Percentiles rank a stretch among this genome's conserved stretches.
Conservation (phyloP, 2,797 vertebrate genomes). For the Tangara arthus region DNA sequence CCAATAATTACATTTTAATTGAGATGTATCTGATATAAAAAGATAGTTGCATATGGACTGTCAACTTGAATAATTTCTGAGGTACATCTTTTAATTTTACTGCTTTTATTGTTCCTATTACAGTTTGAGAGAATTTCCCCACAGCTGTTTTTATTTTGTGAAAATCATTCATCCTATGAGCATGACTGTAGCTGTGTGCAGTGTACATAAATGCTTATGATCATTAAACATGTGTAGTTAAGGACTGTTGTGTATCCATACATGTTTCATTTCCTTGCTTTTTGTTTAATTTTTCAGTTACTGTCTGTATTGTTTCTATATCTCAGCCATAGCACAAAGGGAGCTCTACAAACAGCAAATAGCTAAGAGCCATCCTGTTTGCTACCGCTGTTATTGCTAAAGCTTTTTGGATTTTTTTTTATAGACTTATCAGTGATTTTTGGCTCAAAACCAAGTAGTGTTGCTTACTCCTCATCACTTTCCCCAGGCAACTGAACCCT, state of each 20-base stretch:
- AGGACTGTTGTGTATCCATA: conserved; percentile 63
- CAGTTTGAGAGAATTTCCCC: conserved; percentile 70
- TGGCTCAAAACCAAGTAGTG: neutral
- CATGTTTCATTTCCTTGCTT: conserved; percentile 49
- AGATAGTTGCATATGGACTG: conserved; percentile 50
- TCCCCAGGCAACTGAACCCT: neutral
- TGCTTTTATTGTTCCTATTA: conserved; percentile 74
- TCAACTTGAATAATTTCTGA: conserved; percentile 70
- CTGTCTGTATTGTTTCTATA: conserved; percentile 46
- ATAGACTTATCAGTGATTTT: neutral
- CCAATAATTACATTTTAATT: conserved; percentile 71
- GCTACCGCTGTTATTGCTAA: neutral
- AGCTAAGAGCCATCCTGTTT: neutral
- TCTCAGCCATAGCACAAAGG: conserved; percentile 29
- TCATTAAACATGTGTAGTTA: conserved; percentile 78
- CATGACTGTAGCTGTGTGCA: conserved; percentile 62
- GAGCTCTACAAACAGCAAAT: neutral
- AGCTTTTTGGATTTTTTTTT: neutral
- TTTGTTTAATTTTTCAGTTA: conserved; percentile 64
- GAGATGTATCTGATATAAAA: conserved; percentile 51
- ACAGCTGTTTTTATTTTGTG: conserved; percentile 77
- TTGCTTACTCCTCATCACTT: neutral
- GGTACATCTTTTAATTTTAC: conserved; percentile 75
- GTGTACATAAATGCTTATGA: conserved; percentile 72
- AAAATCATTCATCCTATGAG: conserved; percentile 75